Base-by-base conservation (phyloP, 1,140 invertebrate genomes). In the Dendroctonus valens region DNA sequence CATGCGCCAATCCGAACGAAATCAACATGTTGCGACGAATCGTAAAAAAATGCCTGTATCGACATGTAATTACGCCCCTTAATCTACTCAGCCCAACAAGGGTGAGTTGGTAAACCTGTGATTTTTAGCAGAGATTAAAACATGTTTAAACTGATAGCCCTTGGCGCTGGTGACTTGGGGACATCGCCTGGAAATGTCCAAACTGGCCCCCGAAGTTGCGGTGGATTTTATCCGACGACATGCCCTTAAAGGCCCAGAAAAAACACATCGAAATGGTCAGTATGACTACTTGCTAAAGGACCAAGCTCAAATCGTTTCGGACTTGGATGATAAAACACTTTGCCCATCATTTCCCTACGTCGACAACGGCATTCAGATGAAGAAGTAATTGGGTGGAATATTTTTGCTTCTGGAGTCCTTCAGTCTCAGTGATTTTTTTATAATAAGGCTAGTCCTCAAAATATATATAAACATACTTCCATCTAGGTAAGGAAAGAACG, bases 51-150 rank as follows among this genome's bases (percentile, higher is more conserved):
- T 96, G 93, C 78, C 74, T 94, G 0, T 86, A 89, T 68, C 84
- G 91, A 58, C 90, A 96, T 76, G 78, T 96, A 0, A 93, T 96
- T 55, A 90, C 91, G 5, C 89, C 93, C 0, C 89, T 87, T 61
- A 86, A 81, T 69, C 69, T 82, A 14, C 74, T 94, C 4, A 77
- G 82, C 41, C 72, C 78, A 41, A 81, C 88, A 37, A 81, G 87
- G 68, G 89, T 91, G 81, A 82, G 79, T 78, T 44, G 26, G 26
- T 26, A 1, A 26, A 26, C 26, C 1, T 26, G 1, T 26, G 26
- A 26, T 1, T 42, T 69, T 15, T 49, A 38, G 5, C 1, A 8
- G n/a, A 42, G 6, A 0, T 41, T 57, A n/a, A 7, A 11, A 26
- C 26, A 26, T 26, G 8, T 55, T 7, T 39, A 55, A 8, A 1